Conservation (phyloP, 2,797 vertebrate species). For the Halcyon leucocephala region DNA sequence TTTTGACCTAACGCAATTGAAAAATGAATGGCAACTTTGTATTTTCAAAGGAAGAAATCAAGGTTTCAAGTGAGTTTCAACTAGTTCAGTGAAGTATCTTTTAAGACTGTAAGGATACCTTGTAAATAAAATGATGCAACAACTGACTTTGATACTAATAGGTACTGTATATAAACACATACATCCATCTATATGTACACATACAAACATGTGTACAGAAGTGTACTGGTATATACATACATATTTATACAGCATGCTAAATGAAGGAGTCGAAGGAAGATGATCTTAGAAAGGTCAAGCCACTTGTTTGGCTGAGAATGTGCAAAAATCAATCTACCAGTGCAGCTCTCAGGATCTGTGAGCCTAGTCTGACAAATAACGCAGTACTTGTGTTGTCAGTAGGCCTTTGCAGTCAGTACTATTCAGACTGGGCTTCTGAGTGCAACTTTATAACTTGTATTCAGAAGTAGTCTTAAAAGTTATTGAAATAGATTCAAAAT, state of each 20-base stretch:
- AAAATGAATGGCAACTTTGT: background rate
- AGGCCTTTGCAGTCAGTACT: background rate
- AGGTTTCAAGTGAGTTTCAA: background rate
- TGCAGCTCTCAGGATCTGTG: background rate
- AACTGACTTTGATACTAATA: background rate
- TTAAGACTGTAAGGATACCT: background rate
- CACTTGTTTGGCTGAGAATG: background rate
- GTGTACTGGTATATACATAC: too few relatives aligned
- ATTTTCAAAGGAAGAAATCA: conserved; percentile 2
- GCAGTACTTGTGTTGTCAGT: fast-evolving
- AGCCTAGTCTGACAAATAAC: background rate
- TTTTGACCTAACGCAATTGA: conserved; percentile 11
- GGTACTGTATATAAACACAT: background rate
- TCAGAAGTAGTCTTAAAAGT: background rate
- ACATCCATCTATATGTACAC: background rate
- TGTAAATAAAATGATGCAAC: background rate
- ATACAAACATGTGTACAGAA: fast-evolving
- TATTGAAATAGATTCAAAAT: background rate
- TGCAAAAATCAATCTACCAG: background rate
- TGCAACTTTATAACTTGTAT: background rate
- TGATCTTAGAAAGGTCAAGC: background rate
- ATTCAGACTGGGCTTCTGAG: background rate
- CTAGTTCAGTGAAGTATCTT: background rate
- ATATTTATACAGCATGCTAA: background rate
- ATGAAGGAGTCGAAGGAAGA: background rate